phyloP scores from a whole-genome alignment of 1,140 invertebrate genomes.

The Hylyphantes graminicola region DNA sequence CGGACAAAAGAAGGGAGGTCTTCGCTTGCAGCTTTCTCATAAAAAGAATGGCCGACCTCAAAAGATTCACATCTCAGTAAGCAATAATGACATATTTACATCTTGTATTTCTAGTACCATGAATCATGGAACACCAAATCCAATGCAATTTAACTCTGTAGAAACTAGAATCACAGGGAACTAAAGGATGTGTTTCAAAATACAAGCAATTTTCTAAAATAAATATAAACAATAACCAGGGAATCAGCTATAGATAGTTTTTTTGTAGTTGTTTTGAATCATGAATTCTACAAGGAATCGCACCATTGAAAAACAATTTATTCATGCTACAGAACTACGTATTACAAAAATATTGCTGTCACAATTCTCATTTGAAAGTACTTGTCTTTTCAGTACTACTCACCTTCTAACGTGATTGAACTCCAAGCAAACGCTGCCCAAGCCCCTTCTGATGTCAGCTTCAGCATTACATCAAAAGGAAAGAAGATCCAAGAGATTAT shows the following conservation, averaged over 20 bases:
- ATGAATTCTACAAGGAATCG: neutral
- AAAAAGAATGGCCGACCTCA: conserved; percentile 19
- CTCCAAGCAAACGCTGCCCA: neutral
- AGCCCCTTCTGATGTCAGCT: neutral
- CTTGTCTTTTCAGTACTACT: conserved; percentile 12
- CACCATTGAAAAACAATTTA: neutral
- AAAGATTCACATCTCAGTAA: conserved; percentile 19
- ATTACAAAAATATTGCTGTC: neutral
- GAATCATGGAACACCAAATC: neutral
- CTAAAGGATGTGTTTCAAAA: neutral
- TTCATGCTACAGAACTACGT: neutral
- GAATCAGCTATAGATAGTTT: neutral
- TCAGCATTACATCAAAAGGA: neutral
- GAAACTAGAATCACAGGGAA: too few species aligned
- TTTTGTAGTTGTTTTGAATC: neutral
- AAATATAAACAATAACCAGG: neutral
- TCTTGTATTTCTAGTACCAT: neutral
- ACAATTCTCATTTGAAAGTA: too few species aligned
- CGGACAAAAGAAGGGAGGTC: conserved; percentile 2
- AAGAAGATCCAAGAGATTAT: neutral
- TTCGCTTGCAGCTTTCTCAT: neutral
- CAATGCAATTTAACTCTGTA: too few species aligned
- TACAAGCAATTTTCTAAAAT: neutral
- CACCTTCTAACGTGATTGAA: neutral
- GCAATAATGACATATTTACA: neutral